A percentile compares a stretch with the other conserved stretches of the same genome.
These are phyloP conservation scores for Leptopilina clavipes DNA, from an alignment of 1,140 invertebrate genomes.

Conservation along the genomic window DNA sequence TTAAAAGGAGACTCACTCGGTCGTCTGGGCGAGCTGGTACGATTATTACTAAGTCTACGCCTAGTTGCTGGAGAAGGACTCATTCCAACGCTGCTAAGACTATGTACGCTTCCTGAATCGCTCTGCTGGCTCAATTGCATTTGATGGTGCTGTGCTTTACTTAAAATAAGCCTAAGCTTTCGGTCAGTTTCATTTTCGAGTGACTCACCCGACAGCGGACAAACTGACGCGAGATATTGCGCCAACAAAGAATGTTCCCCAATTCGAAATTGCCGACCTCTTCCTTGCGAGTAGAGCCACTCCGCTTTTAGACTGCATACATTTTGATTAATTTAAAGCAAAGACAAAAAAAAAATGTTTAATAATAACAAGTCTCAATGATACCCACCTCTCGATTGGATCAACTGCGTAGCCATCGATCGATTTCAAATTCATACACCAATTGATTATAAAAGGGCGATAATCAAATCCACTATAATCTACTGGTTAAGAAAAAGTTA, in stretches of 20 bases:
- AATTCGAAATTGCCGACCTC: conserved; percentile 88
- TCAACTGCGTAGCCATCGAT: conserved; percentile 92
- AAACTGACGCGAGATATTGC: conserved; percentile 87
- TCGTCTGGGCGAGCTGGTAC: conserved; percentile 78
- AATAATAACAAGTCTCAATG: conserved; percentile 23
- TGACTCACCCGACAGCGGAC: conserved; percentile 84
- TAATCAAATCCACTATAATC: conserved; percentile 89
- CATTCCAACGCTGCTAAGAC: conserved; percentile 71
- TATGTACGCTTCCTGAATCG: conserved; percentile 71
- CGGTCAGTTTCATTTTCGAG: conserved; percentile 89
- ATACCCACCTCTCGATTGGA: conserved; percentile 88
- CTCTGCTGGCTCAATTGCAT: conserved; percentile 84
- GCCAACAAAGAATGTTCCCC: conserved; percentile 89
- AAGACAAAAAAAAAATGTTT: background rate
- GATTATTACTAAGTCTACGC: conserved; percentile 68
- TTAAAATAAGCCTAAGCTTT: conserved; percentile 88
- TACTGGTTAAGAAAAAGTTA: conserved; percentile 74
- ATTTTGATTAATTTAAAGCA: conserved; percentile 37
- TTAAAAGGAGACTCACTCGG: conserved; percentile 75
- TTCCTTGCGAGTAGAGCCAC: conserved; percentile 95
- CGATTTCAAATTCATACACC: conserved; percentile 90
- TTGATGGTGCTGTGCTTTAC: conserved; percentile 93
- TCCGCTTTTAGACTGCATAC: conserved; percentile 90
- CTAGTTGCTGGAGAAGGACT: conserved; percentile 69
- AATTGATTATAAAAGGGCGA: conserved; percentile 93